A percentile compares a stretch with the other conserved stretches of the same genome.
phyloP scores from a whole-genome alignment of 1,140 invertebrate species.

The Pseudachorutes palmiensis region DNA sequence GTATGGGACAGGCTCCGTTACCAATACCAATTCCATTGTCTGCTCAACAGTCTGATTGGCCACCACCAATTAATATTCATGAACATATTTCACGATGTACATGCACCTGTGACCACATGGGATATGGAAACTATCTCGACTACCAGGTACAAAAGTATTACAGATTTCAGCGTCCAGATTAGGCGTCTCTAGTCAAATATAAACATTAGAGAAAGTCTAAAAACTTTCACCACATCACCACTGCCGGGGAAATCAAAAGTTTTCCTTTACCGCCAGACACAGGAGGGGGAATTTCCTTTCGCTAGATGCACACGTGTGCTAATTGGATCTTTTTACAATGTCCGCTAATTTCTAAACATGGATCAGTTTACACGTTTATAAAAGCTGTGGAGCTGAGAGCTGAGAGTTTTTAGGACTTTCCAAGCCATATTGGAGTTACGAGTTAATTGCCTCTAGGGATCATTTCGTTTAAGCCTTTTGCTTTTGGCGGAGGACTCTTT shows the following conservation, averaged over 20 bases:
- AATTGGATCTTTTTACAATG: too few relatives aligned
- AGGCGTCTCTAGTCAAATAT: neutral
- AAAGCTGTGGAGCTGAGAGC: too few relatives aligned
- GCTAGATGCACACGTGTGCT: too few relatives aligned
- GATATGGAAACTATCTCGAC: constrained; percentile 81
- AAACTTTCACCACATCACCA: neutral
- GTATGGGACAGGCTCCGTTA: constrained; percentile 37
- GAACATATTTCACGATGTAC: constrained; percentile 76
- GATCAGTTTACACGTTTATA: too few relatives aligned
- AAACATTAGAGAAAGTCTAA: neutral
- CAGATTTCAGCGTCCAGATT: neutral
- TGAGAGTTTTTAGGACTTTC: neutral
- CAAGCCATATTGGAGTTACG: neutral
- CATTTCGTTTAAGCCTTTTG: neutral
- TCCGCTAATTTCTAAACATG: too few relatives aligned
- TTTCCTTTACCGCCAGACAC: too few relatives aligned
- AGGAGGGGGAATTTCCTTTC: too few relatives aligned
- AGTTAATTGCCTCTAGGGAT: neutral
- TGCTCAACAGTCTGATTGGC: constrained; percentile 42
- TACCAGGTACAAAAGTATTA: constrained; percentile 59
- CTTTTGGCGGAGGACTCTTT: neutral
- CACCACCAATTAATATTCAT: constrained; percentile 63
- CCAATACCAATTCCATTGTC: constrained; percentile 21
- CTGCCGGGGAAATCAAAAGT: too few relatives aligned
- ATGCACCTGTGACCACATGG: constrained; percentile 83